Percentiles rank a stretch among this genome's conserved stretches.
These are phyloP conservation scores for Ceyx melanurus DNA, from an alignment of 2,113 vertebrate species.

Conservation along the genomic window DNA sequence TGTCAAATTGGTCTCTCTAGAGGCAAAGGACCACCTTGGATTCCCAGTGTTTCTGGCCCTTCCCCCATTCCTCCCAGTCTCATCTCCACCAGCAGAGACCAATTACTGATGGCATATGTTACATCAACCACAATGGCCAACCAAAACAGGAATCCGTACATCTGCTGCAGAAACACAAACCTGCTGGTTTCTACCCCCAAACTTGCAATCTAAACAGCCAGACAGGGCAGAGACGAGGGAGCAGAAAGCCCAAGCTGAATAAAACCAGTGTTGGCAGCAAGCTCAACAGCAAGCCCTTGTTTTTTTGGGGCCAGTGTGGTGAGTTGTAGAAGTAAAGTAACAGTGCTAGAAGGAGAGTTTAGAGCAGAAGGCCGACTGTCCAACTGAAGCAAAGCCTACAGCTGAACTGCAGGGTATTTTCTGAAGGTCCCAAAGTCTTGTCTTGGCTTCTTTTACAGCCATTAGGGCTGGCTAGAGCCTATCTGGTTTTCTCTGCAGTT, in stretches of 20 bases:
- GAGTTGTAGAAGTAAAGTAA: neutral
- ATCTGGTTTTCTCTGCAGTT: neutral
- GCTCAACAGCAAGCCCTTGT: neutral
- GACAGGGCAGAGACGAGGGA: neutral
- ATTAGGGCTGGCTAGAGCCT: neutral
- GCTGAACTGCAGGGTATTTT: neutral
- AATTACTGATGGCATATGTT: neutral
- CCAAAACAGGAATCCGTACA: fast-evolving
- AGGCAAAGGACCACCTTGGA: neutral
- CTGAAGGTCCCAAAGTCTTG: neutral
- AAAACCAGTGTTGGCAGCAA: neutral
- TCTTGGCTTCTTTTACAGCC: neutral
- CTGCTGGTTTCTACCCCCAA: neutral
- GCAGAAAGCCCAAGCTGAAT: neutral
- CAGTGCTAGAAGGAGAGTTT: neutral
- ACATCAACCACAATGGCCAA: neutral
- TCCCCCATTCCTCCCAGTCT: neutral
- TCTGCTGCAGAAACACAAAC: neutral
- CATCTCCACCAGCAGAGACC: neutral
- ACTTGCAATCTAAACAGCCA: neutral
- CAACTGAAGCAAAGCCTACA: neutral
- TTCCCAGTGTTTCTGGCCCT: neutral
- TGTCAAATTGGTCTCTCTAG: neutral
- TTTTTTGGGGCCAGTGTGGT: neutral
- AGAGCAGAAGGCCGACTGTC: neutral